A percentile compares a stretch with the other conserved stretches of the same genome.
Evolutionary conservation across 2,888 invertebrate genomes (phyloP).

Genomic region (Drosophila cognata): DNA sequence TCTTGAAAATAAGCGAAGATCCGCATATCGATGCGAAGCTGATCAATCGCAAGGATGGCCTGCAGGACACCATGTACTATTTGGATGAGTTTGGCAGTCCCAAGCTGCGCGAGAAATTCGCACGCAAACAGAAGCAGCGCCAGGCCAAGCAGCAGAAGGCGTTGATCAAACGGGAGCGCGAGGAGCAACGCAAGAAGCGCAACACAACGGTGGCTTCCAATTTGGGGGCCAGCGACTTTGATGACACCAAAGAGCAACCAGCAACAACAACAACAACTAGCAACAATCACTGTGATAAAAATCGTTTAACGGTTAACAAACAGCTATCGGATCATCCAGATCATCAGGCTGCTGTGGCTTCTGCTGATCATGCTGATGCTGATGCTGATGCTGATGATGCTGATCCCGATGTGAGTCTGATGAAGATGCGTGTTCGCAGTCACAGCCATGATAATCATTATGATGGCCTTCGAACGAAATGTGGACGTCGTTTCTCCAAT

Average conservation of each 20-base stretch:
- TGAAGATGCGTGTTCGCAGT: constrained; percentile 63
- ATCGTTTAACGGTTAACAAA: constrained; percentile 57
- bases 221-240: constrained; percentile 63
- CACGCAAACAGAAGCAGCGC: constrained; percentile 82
- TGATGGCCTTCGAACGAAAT: constrained; percentile 27
- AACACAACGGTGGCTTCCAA: constrained; percentile 72
- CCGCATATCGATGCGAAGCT: constrained; percentile 82
- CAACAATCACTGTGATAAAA: constrained; percentile 61
- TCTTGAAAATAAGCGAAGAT: constrained; percentile 82
- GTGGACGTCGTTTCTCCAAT: constrained; percentile 39
- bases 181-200: constrained; percentile 74
- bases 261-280: constrained; percentile 5
- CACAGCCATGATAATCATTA: constrained; percentile 71
- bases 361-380: constrained; percentile 9
- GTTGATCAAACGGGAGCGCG: constrained; percentile 68
- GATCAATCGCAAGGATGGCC: constrained; percentile 84
- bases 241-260: constrained; percentile 45
- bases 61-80: constrained; percentile 85
- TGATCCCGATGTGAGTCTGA: constrained; percentile 20
- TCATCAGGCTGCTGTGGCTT: constrained; percentile 8
- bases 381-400: constrained; percentile 19
- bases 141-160: constrained; percentile 79
- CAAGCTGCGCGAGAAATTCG: constrained; percentile 83
- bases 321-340: constrained; percentile 41
- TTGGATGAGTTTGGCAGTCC: constrained; percentile 85